phyloP scores from a whole-genome alignment of 2,888 invertebrate genomes.

The Chalcis sispes region DNA sequence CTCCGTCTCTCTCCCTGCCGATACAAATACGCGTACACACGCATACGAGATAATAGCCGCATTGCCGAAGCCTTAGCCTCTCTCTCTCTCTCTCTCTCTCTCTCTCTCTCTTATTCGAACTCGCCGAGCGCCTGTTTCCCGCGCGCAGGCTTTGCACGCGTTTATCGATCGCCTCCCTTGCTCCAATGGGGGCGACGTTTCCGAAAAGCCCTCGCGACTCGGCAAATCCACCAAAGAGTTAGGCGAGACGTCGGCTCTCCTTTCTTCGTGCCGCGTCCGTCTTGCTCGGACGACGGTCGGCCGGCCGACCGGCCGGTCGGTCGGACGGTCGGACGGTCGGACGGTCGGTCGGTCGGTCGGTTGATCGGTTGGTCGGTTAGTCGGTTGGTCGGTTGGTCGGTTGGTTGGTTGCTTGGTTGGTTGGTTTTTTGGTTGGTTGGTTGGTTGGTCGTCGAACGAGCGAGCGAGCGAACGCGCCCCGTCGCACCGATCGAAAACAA shows the following conservation, averaged over 20 bases:
- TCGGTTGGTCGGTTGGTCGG: too few relatives aligned
- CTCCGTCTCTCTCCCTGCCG: constrained; percentile 53
- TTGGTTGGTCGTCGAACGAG: too few relatives aligned
- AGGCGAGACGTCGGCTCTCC: constrained; percentile 27
- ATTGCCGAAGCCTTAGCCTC: constrained; percentile 69
- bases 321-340: too few relatives aligned
- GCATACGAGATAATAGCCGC: constrained; percentile 70
- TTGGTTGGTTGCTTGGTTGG: too few relatives aligned
- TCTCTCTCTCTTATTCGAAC: constrained; percentile 7
- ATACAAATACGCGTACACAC: constrained; percentile 61
- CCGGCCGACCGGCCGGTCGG: too few relatives aligned
- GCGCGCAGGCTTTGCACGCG: constrained; percentile 37
- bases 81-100: too few relatives aligned
- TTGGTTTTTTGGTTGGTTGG: too few relatives aligned
- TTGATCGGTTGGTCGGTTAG: too few relatives aligned
- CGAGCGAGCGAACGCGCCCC: neutral
- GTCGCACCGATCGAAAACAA: neutral
- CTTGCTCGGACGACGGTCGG: neutral
- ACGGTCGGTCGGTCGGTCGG: too few relatives aligned
- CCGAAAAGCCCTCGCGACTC: constrained; percentile 41
- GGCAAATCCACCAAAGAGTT: constrained; percentile 44
- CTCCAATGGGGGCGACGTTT: constrained; percentile 41
- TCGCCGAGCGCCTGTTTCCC: constrained; percentile 25
- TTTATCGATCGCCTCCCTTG: constrained; percentile 44
- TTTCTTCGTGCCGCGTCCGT: too few relatives aligned